Base-by-base conservation (phyloP, 2,888 invertebrate genomes). In the Athalia rosae region DNA sequence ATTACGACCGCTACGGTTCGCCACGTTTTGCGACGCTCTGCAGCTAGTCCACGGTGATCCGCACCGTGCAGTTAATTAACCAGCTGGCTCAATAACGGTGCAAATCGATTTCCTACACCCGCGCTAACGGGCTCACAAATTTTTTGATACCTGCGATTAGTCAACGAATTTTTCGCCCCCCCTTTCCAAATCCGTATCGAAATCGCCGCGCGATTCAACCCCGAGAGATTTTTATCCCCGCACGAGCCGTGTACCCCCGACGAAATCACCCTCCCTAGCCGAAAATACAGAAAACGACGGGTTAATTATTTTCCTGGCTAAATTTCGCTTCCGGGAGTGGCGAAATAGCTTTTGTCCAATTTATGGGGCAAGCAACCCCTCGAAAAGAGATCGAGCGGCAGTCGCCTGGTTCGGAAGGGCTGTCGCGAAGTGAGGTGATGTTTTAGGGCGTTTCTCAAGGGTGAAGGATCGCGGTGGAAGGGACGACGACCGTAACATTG, bases 391-490 rank as follows among this genome's bases (percentile, higher is more conserved):
- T 45, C 11, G 58, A 53, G 15, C n/a, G 45, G 67, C n/a, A 11
- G n/a, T 56, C 43, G 41, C 41, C 58, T 71, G 58, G 7, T 56
- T 56, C 13, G 41, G 69, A 56, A 50, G 13, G 56, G n/a, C 28
- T 47, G 64, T 9, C 8, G 66, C 15, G 2, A 5, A 7, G 71
- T 7, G 45, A 13, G 56, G 56, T 71, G 71, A 58, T 71, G 71
- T 71, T 71, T 71, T 71, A 71, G 71, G 56, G 71, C 58, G 58
- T 15, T 62, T 11, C 71, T 62, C 48, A 61, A 74, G 61, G 61
- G 74, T 74, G 59, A 47, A 62, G 74, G 48, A 11, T 64, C 4
- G n/a, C 6, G 64, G 45, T 59, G 45, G 74, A 74, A 74, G 43
- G 43, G 4, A 62, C 61, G 58, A 48, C 15, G 61, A 71, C n/a